Evolutionary conservation across 2,113 vertebrate species (phyloP), one percentile per base, ranked within the genome.

Genomic region (Oryzias woworae): DNA sequence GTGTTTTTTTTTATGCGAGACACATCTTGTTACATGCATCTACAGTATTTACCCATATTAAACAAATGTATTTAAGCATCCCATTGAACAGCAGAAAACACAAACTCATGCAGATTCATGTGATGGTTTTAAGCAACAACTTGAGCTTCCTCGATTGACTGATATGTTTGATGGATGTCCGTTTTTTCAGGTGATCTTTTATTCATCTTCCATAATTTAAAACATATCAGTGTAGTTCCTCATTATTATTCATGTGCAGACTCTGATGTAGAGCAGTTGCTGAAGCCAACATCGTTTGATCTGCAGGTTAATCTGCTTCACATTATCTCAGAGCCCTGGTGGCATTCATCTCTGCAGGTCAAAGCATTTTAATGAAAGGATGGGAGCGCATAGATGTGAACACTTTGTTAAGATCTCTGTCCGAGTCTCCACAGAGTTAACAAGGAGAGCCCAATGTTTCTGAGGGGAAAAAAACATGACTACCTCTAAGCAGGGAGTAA

Each of bases 301-400:
- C 75, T 18, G 6, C 43, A 20, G 79, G 88, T 85, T 88, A 87
- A 87, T 88, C 78, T 75, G 79, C 56, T 78, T 64, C 55, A 44
- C 77, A 82, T 85, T 75, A 78, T 82, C 70, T 71, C 74, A 58
- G 73, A 52, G 36, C 63, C 74, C 62, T 20, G 4, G 58, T 59
- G 70, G 73, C 72, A 77, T 82, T 85, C 81, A 75, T 81, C 82
- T 73, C 77, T 71, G 26, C 46, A 52, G 67, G 82, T 71, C 76
- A n/a, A 65, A 74, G 73, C 73, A 80, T 89, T 86, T 88, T 88
- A 90, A 87, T 85, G 83, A 88, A 85, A 76, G 28, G 70, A 71
- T 56, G 66, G 36, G 65, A 59, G 78, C 59, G n/a, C 28, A 45
- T 70, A 79, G 72, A 73, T 66, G 69, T 78, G 64, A 74, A 79